phyloP scores from a whole-genome alignment of 2,797 vertebrate genomes.

The Rhinogobio ventralis region DNA sequence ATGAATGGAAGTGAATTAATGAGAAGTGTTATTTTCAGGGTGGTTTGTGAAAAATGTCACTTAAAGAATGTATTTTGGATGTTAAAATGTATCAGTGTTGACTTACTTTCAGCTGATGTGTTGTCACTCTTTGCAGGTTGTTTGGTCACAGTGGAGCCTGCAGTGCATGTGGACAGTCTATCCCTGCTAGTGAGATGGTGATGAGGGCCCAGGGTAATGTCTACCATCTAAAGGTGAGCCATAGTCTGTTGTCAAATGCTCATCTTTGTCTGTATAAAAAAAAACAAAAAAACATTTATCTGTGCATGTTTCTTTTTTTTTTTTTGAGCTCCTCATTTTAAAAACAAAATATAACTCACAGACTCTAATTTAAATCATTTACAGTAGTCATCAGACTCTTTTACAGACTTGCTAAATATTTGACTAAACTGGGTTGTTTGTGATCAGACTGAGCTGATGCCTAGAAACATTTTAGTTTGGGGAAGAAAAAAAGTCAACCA shows the following conservation, averaged over 20 bases:
- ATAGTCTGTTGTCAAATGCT: neutral
- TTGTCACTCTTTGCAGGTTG: slow-evolving; percentile 69
- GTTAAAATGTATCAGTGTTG: neutral
- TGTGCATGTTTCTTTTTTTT: too few relatives aligned
- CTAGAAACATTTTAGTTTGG: neutral
- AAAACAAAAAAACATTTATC: neutral
- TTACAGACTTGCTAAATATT: neutral
- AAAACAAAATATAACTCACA: neutral
- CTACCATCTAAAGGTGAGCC: slow-evolving; percentile 82
- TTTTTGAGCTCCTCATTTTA: neutral
- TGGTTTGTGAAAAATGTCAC: neutral
- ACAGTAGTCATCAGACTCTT: neutral
- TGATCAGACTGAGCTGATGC: neutral
- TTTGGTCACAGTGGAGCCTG: slow-evolving; percentile 84
- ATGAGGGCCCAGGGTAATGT: slow-evolving; percentile 83
- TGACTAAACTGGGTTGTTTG: neutral
- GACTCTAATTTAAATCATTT: neutral
- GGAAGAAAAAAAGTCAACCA: neutral
- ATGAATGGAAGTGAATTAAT: neutral
- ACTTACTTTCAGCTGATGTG: neutral
- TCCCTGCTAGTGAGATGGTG: slow-evolving; percentile 85
- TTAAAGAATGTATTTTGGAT: neutral
- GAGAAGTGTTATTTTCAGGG: neutral
- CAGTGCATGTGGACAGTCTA: slow-evolving; percentile 82
- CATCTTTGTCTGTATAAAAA: neutral